Conservation (phyloP, 1,140 invertebrate species). For the Pteromalus puparum region DNA sequence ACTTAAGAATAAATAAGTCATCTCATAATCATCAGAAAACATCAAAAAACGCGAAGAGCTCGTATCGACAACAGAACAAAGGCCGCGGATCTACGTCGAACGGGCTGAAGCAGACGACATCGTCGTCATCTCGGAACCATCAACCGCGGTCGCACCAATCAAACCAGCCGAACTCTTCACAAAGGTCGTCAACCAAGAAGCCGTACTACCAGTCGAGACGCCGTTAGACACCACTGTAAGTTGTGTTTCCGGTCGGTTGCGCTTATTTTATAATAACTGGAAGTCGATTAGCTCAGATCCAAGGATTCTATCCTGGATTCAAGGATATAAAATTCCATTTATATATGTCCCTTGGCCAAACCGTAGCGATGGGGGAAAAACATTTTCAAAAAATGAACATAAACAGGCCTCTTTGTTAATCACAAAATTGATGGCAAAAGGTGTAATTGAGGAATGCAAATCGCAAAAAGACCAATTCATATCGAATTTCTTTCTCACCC, state of each 20-base stretch:
- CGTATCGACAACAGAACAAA: not conserved
- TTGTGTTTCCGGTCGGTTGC: slow-evolving; percentile 33
- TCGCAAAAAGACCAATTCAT: not conserved
- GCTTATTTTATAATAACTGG: slow-evolving; percentile 24
- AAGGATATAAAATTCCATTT: slow-evolving; percentile 42
- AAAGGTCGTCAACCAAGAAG: not conserved
- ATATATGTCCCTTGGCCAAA: not conserved
- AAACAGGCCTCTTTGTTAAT: no score
- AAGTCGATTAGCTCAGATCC: slow-evolving; percentile 27
- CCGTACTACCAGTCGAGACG: not conserved
- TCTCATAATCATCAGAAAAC: not conserved
- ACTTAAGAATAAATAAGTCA: not conserved
- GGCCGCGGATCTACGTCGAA: not conserved
- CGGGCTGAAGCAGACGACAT: not conserved
- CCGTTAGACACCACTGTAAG: slow-evolving; percentile 22
- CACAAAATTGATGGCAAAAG: no score
- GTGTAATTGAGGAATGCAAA: no score
- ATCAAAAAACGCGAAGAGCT: not conserved
- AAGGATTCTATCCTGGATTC: slow-evolving; percentile 37
- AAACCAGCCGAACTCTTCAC: not conserved
- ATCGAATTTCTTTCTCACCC: not conserved
- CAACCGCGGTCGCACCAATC: no score
- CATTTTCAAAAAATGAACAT: not conserved
- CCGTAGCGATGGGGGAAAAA: not conserved
- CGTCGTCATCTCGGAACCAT: not conserved